Base-by-base conservation (phyloP, 2,888 invertebrate genomes). In the Drosophila helvetica region DNA sequence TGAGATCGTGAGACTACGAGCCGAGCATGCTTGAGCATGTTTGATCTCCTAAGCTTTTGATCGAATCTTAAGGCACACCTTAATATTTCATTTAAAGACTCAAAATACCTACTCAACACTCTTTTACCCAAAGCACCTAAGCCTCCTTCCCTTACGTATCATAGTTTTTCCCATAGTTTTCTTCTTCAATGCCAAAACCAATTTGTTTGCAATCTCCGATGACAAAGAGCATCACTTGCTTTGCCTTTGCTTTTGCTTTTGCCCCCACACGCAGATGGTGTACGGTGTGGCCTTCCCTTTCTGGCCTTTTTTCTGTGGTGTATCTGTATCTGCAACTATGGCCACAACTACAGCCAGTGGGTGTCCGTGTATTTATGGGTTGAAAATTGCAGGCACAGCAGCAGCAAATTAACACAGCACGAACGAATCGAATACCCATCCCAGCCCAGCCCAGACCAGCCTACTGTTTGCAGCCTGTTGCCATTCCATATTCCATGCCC, bases 341-440 rank as follows among this genome's bases (percentile, higher is more conserved):
- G 38, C 38, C 38, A 38, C 38, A 38, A 8, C 45, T 42, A 43
- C 55, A 62, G 48, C 65, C 72, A 72, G 68, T 68, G 65, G 70
- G 70, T 81, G 75, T 42, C 19, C n/a, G 51, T 67, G 55, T 83
- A 83, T 86, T 83, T 83, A 81, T 83, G 81, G 82, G 7, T 69
- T 78, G 72, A 70, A 79, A 86, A 83, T 83, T 83, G 83, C 87
- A 73, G 79, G 79, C 87, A 76, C 83, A 84, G 83, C 85, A 84
- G 81, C 86, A 84, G 79, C 87, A 86, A 83, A 83, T 83, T 83
- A 86, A 86, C 83, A 86, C 85, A 76, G 77, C 72, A 70, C 77
- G 77, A 80, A 69, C 75, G 38, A 38, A 38, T 38, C 42, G 19
- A 46, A 9, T 57, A 45, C 18, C 65, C 79, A 74, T 73, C 65